A percentile compares a stretch with the other conserved stretches of the same genome.
phyloP scores from a whole-genome alignment of 2,888 invertebrate species.

The Mellilla xanthometata region DNA sequence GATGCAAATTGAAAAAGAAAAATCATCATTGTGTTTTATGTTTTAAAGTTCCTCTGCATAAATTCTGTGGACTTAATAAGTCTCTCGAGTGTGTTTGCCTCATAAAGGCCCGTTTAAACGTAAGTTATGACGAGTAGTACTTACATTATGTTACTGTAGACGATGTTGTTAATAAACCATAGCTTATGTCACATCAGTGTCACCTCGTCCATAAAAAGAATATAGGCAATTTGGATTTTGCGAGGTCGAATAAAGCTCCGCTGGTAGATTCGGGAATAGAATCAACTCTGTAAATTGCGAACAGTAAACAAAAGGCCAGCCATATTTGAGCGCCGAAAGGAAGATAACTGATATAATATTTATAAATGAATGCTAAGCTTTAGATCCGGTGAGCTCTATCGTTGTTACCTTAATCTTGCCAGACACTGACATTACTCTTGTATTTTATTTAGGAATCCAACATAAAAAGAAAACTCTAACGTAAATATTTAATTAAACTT shows the following conservation, averaged over 20 bases:
- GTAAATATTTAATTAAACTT: too few relatives aligned
- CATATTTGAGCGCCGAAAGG: conserved; percentile 20
- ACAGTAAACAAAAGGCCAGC: conserved; percentile 23
- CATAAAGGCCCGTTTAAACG: too few relatives aligned
- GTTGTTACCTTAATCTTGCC: conserved; percentile 19
- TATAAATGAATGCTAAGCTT: conserved; percentile 19
- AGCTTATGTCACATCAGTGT: conserved; percentile 5
- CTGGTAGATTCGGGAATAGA: conserved; percentile 9
- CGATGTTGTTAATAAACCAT: conserved; percentile 4
- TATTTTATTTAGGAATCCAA: conserved; percentile 20
- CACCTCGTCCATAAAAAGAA: conserved; percentile 18
- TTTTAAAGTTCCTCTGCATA: too few relatives aligned
- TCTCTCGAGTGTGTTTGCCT: too few relatives aligned
- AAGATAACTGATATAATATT: conserved; percentile 23
- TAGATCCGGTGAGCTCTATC: conserved; percentile 19
- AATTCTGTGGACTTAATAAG: too few relatives aligned
- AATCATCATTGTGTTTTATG: background rate
- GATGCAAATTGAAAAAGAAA: background rate
- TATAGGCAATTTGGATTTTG: conserved; percentile 15
- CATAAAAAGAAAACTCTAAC: too few relatives aligned
- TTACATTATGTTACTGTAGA: conserved; percentile 1
- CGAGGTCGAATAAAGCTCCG: conserved; percentile 16
- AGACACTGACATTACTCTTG: conserved; percentile 10
- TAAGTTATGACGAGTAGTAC: too few relatives aligned
- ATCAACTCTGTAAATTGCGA: conserved; percentile 13